Base-by-base conservation (phyloP, 2,797 vertebrate genomes). In the Smutsia temminckii region DNA sequence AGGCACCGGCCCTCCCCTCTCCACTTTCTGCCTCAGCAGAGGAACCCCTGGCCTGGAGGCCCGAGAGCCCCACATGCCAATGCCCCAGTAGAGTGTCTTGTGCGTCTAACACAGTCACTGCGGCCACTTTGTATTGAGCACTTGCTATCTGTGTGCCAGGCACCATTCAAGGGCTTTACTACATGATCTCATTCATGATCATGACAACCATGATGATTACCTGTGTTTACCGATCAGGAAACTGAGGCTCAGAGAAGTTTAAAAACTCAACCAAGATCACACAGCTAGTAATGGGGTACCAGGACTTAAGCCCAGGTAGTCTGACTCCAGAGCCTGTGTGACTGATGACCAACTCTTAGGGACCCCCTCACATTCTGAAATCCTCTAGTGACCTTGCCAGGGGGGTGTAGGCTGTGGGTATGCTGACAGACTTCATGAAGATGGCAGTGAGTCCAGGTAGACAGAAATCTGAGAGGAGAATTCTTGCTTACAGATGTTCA, bases 61-160 rank as follows among this genome's bases (percentile, higher is more conserved):
- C 20, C 2, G 18, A 49, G 8, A 72, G 61, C 34, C 21, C 49
- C 23, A 16, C 1, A 1, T 18, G 81, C 55, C 53, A 27, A 3
- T 3, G 8, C 42, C 42, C 57, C 63, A 17, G 51, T 5, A 13
- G 42, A 23, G 59, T 7, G 63, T 14, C 40, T 1, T 1, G 11
- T 11, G 5, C 6, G 14, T 37, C 59, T 23, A 32, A 23, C 1
- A 7, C n/a, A 4, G 4, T 9, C 1, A 3, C 32, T 34, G 0
- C n/a, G 32, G 32, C 78, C 16, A 4, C 13, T 1, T 14, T 11
- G 2, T 5, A 8, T 14, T 8, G 20, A 68, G 80, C 59, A 17
- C 55, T 9, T 13, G 16, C 12, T 8, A 37, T 5, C 78, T 20
- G 29, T 18, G 23, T 7, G 4, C 93, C 34, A 23, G 51, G 16